Evolutionary conservation across 2,888 invertebrate genomes (phyloP).

Genomic region (Eilema caniola): DNA sequence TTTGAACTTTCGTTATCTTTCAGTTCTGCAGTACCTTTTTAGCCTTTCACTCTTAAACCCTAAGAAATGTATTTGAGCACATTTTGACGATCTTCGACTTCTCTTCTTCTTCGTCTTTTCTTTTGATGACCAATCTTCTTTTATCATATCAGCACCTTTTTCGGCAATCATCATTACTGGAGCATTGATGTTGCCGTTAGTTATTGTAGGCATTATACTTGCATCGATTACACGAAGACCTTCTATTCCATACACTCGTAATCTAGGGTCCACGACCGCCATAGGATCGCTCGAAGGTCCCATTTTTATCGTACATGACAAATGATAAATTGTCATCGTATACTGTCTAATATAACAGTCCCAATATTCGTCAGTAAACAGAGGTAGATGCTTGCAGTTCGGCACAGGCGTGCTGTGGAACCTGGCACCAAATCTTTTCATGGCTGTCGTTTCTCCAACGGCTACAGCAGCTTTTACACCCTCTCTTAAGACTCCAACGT

Average conservation of each 20-base stretch:
- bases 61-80: slow-evolving; percentile 58
- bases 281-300: slow-evolving; percentile 91
- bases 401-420: slow-evolving; percentile 92
- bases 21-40: slow-evolving; percentile 58
- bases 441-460: slow-evolving; percentile 91
- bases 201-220: slow-evolving; percentile 95
- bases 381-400: slow-evolving; percentile 93
- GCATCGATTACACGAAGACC: slow-evolving; percentile 95
- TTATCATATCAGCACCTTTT: slow-evolving; percentile 94
- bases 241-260: slow-evolving; percentile 92
- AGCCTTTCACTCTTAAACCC: slow-evolving; percentile 51
- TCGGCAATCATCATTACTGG: slow-evolving; percentile 96
- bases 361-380: slow-evolving; percentile 95
- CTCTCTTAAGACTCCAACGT: slow-evolving; percentile 93
- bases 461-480: slow-evolving; percentile 95
- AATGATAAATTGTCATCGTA: slow-evolving; percentile 95
- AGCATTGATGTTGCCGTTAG: slow-evolving; percentile 95
- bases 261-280: slow-evolving; percentile 93
- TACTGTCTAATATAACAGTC: slow-evolving; percentile 94
- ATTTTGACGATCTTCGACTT: slow-evolving; percentile 63
- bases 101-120: slow-evolving; percentile 60
- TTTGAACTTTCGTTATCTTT: slow-evolving; percentile 65
- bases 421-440: slow-evolving; percentile 93
- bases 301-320: slow-evolving; percentile 95
- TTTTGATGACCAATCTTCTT: slow-evolving; percentile 88